Base-by-base conservation (phyloP, 2,888 invertebrate species). In the Ophonus ardosiacus region DNA sequence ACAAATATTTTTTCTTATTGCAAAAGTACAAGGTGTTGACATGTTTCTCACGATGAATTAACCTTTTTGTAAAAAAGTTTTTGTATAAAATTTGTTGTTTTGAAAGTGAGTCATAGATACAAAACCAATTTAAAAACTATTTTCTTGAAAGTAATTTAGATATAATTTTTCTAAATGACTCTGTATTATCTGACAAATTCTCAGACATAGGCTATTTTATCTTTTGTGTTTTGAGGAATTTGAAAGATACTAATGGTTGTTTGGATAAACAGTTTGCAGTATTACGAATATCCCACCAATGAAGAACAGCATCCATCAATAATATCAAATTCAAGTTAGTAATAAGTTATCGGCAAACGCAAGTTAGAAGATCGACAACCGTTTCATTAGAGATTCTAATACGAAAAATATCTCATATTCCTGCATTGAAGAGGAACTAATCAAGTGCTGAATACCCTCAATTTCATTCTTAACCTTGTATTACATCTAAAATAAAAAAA, bases 51-150 rank as follows among this genome's bases (percentile, higher is more conserved):
- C 43, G 43, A 51, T 4, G 13, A 51, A 51, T 51, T 51, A 51
- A 51, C 10, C 10, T 51, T 51, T 51, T 51, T 51, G 43, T 51
- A 51, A 51, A 51, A 51, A 51, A 13, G 43, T 51, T 51, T 51
- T 51, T 51, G 43, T 51, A 13, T 51, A 10, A 51, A 51, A 13
- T 51, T 51, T 51, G 43, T 10, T 13, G 43, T 31, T 68, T 68
- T 68, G 10, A 7, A 31, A 7, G n/a, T 68, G 68, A 68, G 24
- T 31, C 68, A 38, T 38, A 68, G 68, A 68, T 68, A 68, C 31
- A 31, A 68, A 15, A 68, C 38, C 68, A 68, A 68, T 68, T 68
- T 68, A 68, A 68, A 68, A 68, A 8, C 68, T 31, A 68, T 68
- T 68, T 68, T 68, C 38, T 21, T 18, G 21, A 18, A 63, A 15